phyloP scores from a whole-genome alignment of 1,140 invertebrate species.

The Drosophila carrolli region DNA sequence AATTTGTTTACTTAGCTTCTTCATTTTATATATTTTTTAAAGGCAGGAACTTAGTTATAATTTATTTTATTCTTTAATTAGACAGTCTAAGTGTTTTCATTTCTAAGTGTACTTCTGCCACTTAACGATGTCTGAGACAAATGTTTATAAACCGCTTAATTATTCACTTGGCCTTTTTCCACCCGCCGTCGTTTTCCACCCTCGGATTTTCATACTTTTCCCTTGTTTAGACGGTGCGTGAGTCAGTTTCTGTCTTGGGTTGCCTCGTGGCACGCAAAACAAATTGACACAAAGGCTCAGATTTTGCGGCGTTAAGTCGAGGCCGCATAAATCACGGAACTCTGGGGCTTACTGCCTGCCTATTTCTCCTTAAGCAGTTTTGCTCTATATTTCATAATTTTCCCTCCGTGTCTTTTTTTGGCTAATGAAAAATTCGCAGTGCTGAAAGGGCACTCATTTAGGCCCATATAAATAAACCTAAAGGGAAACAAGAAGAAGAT shows the following conservation, averaged over 20 bases:
- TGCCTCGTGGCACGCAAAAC: slow-evolving; percentile 61
- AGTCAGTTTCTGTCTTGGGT: slow-evolving; percentile 36
- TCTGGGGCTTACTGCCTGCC: slow-evolving; percentile 16
- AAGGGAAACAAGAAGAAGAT: slow-evolving; percentile 10
- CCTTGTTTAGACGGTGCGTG: slow-evolving; percentile 26
- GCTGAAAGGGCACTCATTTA: slow-evolving; percentile 49
- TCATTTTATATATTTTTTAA: no score
- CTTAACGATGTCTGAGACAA: slow-evolving; percentile 66
- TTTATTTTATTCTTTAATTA: not conserved
- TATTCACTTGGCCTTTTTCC: slow-evolving; percentile 78
- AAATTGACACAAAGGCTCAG: slow-evolving; percentile 77
- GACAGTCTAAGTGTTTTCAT: not conserved
- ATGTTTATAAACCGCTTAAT: slow-evolving; percentile 83
- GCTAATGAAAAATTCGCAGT: slow-evolving; percentile 48
- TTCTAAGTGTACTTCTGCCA: slow-evolving; percentile 23
- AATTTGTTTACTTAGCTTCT: no score
- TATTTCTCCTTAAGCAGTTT: slow-evolving; percentile 39
- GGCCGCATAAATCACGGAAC: slow-evolving; percentile 71
- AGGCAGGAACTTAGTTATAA: no score
- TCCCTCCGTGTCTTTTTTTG: slow-evolving; percentile 20
- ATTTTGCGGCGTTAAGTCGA: slow-evolving; percentile 78
- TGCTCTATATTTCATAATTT: slow-evolving; percentile 54
- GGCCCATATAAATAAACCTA: slow-evolving; percentile 31
- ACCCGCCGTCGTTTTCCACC: slow-evolving; percentile 13
- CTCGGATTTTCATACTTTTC: slow-evolving; percentile 32